phyloP scores from a whole-genome alignment of 2,797 vertebrate species.

The Pangasius krempfi region DNA sequence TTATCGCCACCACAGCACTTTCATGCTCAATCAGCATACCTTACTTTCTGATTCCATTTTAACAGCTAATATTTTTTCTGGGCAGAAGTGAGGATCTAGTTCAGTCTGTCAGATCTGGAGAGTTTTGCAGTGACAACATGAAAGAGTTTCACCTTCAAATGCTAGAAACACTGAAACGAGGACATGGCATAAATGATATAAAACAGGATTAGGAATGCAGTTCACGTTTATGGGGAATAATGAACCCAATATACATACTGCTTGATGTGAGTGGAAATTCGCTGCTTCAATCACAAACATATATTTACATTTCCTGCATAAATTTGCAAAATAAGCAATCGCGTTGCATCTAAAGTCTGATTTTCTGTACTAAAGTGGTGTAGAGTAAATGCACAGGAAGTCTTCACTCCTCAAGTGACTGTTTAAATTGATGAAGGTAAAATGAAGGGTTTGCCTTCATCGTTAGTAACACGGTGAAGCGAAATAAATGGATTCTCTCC shows the following conservation, averaged over 20 bases:
- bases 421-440: slow-evolving; percentile 24
- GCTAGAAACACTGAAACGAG: not conserved
- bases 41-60: slow-evolving; percentile 19
- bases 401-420: not conserved
- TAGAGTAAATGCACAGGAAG: not conserved
- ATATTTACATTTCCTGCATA: slow-evolving; percentile 13
- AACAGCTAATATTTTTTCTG: slow-evolving; percentile 17
- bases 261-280: not conserved
- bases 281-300: not conserved
- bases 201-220: slow-evolving; percentile 8
- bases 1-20: not conserved
- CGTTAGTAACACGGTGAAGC: slow-evolving; percentile 7
- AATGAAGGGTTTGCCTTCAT: slow-evolving; percentile 24
- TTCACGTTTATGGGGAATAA: not conserved
- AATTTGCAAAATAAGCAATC: not conserved
- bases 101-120: not conserved
- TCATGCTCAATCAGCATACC: slow-evolving; percentile 11
- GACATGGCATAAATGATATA: not conserved
- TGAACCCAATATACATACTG: not conserved
- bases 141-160: slow-evolving; percentile 11
- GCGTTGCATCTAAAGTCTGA: slow-evolving; percentile 7
- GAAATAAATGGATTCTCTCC: slow-evolving; percentile 8
- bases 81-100: not conserved
- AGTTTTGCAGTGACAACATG: not conserved
- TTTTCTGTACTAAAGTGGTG: not conserved